Evolutionary conservation across 1,140 invertebrate genomes (phyloP).

Genomic region (Dolichoris vasculosae): DNA sequence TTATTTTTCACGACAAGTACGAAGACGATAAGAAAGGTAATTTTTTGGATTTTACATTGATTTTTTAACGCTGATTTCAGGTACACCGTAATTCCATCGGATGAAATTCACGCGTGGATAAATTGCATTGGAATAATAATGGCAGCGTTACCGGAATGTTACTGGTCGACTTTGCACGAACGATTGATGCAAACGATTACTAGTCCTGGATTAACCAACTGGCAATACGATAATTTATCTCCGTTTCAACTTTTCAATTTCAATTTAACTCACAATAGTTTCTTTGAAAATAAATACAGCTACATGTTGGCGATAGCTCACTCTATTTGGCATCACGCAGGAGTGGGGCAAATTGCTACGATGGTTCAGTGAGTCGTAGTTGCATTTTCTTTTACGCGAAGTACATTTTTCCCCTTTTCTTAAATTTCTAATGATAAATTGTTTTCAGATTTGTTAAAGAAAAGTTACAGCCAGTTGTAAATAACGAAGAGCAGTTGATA

Average conservation of each 20-base stretch:
- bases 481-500: slow-evolving; percentile 91
- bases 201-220: slow-evolving; percentile 77
- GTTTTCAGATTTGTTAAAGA: slow-evolving; percentile 87
- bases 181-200: slow-evolving; percentile 85
- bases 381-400: not conserved
- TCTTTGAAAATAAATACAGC: slow-evolving; percentile 89
- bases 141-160: slow-evolving; percentile 93
- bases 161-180: slow-evolving; percentile 88
- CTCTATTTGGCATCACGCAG: slow-evolving; percentile 90
- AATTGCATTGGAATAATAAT: slow-evolving; percentile 93
- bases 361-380: slow-evolving; percentile 79
- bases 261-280: slow-evolving; percentile 83
- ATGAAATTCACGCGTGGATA: slow-evolving; percentile 92
- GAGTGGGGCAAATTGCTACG: slow-evolving; percentile 85
- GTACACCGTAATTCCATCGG: slow-evolving; percentile 85
- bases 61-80: slow-evolving; percentile 65
- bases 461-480: slow-evolving; percentile 85
- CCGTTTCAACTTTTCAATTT: slow-evolving; percentile 93
- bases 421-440: not conserved
- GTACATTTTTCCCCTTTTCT: not conserved
- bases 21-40: not conserved
- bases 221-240: slow-evolving; percentile 81
- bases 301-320: slow-evolving; percentile 90
- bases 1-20: not conserved
- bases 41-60: not conserved